Conservation (phyloP, 2,797 vertebrate species). For the Okamejei kenojei region DNA sequence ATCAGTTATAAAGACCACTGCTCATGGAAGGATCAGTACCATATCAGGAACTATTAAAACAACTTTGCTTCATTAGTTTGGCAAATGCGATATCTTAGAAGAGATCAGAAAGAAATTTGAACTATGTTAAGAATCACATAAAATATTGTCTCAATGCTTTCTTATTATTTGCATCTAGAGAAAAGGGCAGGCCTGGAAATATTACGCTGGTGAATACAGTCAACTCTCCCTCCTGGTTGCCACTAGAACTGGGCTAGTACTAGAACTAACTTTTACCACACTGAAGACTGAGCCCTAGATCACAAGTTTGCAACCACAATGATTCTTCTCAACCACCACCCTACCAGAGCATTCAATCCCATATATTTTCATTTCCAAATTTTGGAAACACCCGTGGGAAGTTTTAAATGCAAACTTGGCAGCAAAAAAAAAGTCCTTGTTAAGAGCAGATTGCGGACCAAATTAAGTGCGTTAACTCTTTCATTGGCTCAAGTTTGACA, state of each 20-base stretch:
- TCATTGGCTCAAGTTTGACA: neutral
- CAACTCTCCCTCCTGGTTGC: neutral
- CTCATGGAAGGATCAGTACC: neutral
- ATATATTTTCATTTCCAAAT: neutral
- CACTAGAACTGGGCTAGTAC: neutral
- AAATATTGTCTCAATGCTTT: neutral
- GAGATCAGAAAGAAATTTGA: neutral
- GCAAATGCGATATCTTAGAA: neutral
- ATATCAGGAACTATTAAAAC: neutral
- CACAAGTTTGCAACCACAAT: neutral
- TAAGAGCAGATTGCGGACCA: neutral
- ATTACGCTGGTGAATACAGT: neutral
- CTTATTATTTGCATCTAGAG: neutral
- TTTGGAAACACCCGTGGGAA: conserved; percentile 17
- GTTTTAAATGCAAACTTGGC: conserved; percentile 2
- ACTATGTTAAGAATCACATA: too few species aligned
- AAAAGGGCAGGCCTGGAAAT: neutral
- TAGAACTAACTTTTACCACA: neutral
- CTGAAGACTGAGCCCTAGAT: neutral
- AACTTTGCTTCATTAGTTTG: neutral
- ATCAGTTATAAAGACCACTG: neutral
- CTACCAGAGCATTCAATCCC: neutral
- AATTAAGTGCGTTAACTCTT: neutral
- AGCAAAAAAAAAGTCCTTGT: neutral
- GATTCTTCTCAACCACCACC: neutral